Evolutionary conservation across 2,888 invertebrate species (phyloP), one percentile per base, ranked within the genome.

Genomic region (Tuberolachnus salignus): DNA sequence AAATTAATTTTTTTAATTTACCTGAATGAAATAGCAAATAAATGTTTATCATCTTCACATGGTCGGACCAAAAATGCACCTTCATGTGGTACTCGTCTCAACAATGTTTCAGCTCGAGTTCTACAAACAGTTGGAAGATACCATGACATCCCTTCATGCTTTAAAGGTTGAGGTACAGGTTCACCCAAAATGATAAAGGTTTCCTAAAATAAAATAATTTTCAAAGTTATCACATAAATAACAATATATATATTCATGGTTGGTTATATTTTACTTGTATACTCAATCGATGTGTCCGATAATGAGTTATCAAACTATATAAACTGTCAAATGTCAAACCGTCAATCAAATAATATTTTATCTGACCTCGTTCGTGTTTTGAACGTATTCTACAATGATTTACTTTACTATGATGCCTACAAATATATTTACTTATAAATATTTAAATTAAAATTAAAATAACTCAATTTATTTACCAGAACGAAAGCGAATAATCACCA

Each of bases 41-140:
- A 93, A 83, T 92, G 91, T 0, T 88, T 87, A 82, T 96, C 96
- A 83, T 93, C 92, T 83, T 95, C 95, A 84, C 94, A 95, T 4
- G 94, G 94, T 75, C 99, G 88, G 10, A 99, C 95, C 51, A 99
- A 87, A 86, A 97, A 99, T 0, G 98, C 96, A 0, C 98, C 98
- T 84, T 98, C 96, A 6, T 91, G 91, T 80, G 92, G 91, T 53
- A 94, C 90, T 83, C 93, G 90, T 82, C 92, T 91, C 80, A 99
- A 86, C 85, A 95, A 89, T 82, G 96, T 94, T 85, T 99, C 97
- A 0, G 97, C 95, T 82, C 92, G 91, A 11, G 90, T 89, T 81
- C 96, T 89, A 21, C 91, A 91, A 82, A 94, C 92, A 72, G 90
- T 89, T 1, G 92, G 89, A 84, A 95, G 94, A 87, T 92, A 98